Evolutionary conservation across 2,797 vertebrate genomes (phyloP), one percentile per base, ranked within the genome.

Genomic region (Pelobates cultripes): DNA sequence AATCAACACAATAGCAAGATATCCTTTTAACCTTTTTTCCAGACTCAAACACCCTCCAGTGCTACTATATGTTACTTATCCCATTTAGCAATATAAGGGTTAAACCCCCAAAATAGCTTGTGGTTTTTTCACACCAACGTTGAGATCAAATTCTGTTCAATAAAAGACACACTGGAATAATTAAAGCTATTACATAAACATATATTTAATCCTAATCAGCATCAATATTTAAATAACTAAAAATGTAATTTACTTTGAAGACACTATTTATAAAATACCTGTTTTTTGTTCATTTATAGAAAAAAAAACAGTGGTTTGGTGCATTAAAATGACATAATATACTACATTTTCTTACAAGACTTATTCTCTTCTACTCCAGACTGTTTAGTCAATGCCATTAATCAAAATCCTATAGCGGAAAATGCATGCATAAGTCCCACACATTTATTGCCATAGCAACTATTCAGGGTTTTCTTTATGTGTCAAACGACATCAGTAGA

Each of bases 391-490:
- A 94, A 95, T 94, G 93, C 95, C 95, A 98, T 99, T 99, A 97
- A 97, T 97, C 95, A 97, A 97, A 97, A 96, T 96, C 97, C 94
- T 94, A 93, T 94, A 94, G 94, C 92, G 94, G 95, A 96, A 97
- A 97, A 96, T 96, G 95, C 97, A 97, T 98, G 97, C 96, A 98
- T 98, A 98, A 98, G 96, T 96, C 95, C 92, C 92, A 97, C 96
- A 97, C 96, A 97, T 98, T 98, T 97, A 97, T 98, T 97, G 89
- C 96, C 96, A 97, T 96, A 94, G 97, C 88, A 97, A 99, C 97
- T 95, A 96, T 97, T 98, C 96, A 98, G 95, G 94, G 94, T 96
- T 96, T 97, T 97, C 97, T 98, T 98, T 97, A 96, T 94, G 95
- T 98, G 98, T 99, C 98, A 98, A 96, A 95, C 94, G 91, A 94